Base-by-base conservation (phyloP, 2,888 invertebrate genomes). In the Sabatieria punctata region DNA sequence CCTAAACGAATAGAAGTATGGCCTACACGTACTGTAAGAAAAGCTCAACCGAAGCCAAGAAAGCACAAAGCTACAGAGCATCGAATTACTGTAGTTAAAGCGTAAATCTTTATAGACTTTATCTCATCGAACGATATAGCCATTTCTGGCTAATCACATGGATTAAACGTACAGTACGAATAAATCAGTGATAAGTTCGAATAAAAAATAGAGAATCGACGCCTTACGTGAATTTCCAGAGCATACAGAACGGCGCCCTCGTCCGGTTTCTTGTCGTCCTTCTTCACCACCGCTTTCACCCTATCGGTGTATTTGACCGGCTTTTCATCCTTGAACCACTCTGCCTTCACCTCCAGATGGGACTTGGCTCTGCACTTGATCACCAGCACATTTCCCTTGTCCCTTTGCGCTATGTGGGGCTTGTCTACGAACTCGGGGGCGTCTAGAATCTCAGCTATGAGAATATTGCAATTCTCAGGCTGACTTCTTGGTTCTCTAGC, bases 351-450 rank as follows among this genome's bases (percentile, higher is more conserved):
- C 43, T 63, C 64, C 19, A 57, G 51, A 45, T 60, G 60, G 6
- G 61, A 61, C 52, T 63, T 64, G 45, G 57, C 63, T 33, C 61
- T 55, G 37, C 33, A 21, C 51, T 63, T 63, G 50, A 63, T 64
- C 37, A 54, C 55, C 50, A 63, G 58, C 25, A 61, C 51, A 49
- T 60, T 61, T 45, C 63, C 64, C 30, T 57, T 58, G 48, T 63
- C 63, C 43, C 59, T 53, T 47, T 65, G 63, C 30, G 63, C 60
- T 51, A 63, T 63, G 53, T 63, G 60, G 35, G 63, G 63, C 52
- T 63, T 63, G 49, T 65, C 63, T 48, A 60, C 58, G 55, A 63
- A 64, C 40, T 63, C 63, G 27, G 63, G 63, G n/a, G 63, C 63
- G 46, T 64, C 63, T 63, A 48, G 39, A 57, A 47, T 8, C 15